Conservation (phyloP, 2,888 invertebrate genomes). For the Orchesella flavescens region DNA sequence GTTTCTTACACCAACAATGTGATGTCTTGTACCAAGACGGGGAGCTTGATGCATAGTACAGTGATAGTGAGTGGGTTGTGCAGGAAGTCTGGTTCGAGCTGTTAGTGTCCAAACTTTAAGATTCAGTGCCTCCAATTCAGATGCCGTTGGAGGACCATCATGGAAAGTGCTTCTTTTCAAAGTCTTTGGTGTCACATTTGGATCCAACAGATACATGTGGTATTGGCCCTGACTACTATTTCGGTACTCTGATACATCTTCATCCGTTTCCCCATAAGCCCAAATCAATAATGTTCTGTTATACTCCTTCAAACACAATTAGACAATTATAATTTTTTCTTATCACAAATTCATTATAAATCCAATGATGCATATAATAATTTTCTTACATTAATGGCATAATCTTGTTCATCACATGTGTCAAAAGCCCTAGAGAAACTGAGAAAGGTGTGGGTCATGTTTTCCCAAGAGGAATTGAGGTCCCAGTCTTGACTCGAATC, state of each 20-base stretch:
- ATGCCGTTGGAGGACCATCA: not conserved
- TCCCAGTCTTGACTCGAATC: constrained; percentile 14
- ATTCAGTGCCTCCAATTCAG: not conserved
- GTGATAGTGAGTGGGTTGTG: not conserved
- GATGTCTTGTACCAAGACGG: constrained; percentile 16
- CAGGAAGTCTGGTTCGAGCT: not conserved
- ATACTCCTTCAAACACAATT: not conserved
- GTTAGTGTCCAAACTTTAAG: constrained; percentile 22
- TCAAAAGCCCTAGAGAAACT: constrained; percentile 22
- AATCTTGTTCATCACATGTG: constrained; percentile 27
- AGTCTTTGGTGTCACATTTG: not conserved
- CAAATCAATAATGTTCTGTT: not conserved
- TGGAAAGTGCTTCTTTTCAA: not conserved
- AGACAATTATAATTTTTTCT: not conserved
- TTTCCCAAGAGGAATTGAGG: not conserved
- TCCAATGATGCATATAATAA: not conserved
- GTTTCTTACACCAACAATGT: constrained; percentile 31
- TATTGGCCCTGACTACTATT: not conserved
- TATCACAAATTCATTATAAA: not conserved
- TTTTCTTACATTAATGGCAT: constrained; percentile 7
- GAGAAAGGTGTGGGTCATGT: constrained; percentile 3
- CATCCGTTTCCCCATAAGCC: constrained; percentile 26
- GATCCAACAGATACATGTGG: constrained; percentile 7
- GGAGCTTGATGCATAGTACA: constrained; percentile 38
- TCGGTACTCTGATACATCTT: not conserved